Evolutionary conservation across 37 sponge, comb jelly and placozoan genomes (phyloP).

Genomic region (Tethya wilhelma): DNA sequence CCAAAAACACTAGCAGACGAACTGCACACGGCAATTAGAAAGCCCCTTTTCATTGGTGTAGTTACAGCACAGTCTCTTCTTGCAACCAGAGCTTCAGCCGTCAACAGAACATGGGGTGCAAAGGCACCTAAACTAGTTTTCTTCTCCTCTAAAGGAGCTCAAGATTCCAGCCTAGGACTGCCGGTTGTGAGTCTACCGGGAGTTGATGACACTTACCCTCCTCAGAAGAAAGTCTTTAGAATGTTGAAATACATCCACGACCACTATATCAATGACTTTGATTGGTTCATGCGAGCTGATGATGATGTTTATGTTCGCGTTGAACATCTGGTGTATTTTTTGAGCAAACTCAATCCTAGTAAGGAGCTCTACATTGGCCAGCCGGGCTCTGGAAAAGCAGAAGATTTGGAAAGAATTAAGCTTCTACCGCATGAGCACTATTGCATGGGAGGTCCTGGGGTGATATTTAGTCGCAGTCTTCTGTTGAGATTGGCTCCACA

Average conservation of each 20-base stretch:
- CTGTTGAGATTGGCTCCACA: slow-evolving; percentile 56
- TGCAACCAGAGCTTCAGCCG: slow-evolving; percentile 41
- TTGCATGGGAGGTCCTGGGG: slow-evolving; percentile 79
- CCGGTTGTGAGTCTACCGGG: too few relatives aligned
- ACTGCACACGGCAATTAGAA: slow-evolving; percentile 32
- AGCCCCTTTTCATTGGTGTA: slow-evolving; percentile 77
- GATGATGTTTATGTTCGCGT: slow-evolving; percentile 76
- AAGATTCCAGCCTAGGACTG: slow-evolving; percentile 36
- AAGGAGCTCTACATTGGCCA: slow-evolving; percentile 58
- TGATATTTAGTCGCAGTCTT: slow-evolving; percentile 61
- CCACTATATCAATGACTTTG: slow-evolving; percentile 62
- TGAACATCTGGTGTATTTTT: slow-evolving; percentile 36
- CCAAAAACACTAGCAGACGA: too few relatives aligned
- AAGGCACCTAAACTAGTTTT: slow-evolving; percentile 35
- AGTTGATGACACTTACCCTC: slow-evolving; percentile 74
- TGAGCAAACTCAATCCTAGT: slow-evolving; percentile 48
- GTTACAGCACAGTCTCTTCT: slow-evolving; percentile 56
- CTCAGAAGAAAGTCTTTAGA: slow-evolving; percentile 44
- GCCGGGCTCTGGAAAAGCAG: slow-evolving; percentile 38
- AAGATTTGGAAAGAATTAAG: slow-evolving; percentile 32
- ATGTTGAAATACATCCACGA: slow-evolving; percentile 82
- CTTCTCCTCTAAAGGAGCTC: slow-evolving; percentile 46
- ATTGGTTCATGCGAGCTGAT: slow-evolving; percentile 85
- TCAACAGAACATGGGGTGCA: slow-evolving; percentile 76
- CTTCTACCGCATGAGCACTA: slow-evolving; percentile 45